Percentiles rank a stretch among this genome's conserved stretches.
Conservation (phyloP, 2,113 vertebrate species). For the Hipposideros armiger region DNA sequence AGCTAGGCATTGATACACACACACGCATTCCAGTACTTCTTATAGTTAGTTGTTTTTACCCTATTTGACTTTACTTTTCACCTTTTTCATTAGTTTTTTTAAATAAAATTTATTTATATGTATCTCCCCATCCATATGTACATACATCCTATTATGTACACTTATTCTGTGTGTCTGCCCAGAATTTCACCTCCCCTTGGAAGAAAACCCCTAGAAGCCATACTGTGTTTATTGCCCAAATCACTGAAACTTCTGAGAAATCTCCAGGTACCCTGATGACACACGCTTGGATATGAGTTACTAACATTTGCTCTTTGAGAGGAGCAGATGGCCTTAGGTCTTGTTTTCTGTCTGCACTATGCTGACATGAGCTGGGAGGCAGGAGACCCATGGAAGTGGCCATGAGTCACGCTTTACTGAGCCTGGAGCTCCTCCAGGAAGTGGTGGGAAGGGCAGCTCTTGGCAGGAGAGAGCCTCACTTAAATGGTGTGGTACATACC, state of each 20-base stretch:
- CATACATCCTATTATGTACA: neutral
- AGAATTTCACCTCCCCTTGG: neutral
- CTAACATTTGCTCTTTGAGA: neutral
- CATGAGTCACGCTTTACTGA: conserved; percentile 43
- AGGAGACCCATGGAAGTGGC: neutral
- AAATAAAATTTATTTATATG: neutral
- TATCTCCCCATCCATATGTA: neutral
- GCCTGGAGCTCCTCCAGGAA: conserved; percentile 39
- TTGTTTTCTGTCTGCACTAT: neutral
- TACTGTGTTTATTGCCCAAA: neutral
- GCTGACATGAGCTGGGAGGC: neutral
- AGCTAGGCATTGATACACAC: neutral
- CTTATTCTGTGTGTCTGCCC: neutral
- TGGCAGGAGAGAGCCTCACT: conserved; percentile 4
- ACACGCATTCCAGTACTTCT: neutral
- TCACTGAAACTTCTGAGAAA: neutral
- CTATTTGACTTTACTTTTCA: neutral
- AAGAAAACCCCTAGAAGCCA: neutral
- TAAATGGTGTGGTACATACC: neutral
- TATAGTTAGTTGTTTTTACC: neutral
- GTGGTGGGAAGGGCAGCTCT: conserved; percentile 20
- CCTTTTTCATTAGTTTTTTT: conserved; percentile 22
- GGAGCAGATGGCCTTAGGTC: neutral
- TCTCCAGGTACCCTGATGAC: neutral
- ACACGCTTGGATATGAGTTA: neutral